These are phyloP conservation scores for Coilia nasus DNA, from an alignment of 2,797 vertebrate species.

Conservation along the genomic window DNA sequence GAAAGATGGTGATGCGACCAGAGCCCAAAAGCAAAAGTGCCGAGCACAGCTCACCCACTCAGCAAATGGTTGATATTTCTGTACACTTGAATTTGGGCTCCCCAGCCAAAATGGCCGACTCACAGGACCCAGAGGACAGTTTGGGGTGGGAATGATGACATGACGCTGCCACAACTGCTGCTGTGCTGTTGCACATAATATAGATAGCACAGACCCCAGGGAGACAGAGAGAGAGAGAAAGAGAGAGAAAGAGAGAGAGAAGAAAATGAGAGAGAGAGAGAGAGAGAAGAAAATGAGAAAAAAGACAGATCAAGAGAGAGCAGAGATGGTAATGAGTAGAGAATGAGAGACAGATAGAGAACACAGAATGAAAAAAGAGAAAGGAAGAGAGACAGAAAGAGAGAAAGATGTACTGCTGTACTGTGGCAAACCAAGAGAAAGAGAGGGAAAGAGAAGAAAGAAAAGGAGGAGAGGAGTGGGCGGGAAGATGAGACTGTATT, in stretches of 20 bases:
- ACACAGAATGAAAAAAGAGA: neutral
- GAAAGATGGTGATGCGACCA: neutral
- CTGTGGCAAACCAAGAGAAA: neutral
- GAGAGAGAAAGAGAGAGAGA: no score
- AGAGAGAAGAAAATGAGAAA: no score
- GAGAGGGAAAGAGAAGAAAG: neutral
- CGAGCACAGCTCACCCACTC: conserved; percentile 6
- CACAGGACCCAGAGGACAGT: neutral
- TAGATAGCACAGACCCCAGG: neutral
- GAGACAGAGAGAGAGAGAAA: no score
- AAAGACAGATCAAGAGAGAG: no score
- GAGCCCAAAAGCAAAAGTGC: neutral
- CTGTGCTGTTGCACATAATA: neutral
- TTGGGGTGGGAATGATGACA: conserved; percentile 2
- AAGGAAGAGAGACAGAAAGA: neutral
- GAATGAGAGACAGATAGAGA: no score
- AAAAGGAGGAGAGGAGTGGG: neutral
- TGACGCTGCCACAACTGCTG: neutral
- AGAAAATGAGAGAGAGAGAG: no score
- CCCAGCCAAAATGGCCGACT: conserved; percentile 12
- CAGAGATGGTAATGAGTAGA: no score
- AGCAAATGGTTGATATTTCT: conserved; percentile 22
- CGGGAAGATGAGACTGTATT: neutral
- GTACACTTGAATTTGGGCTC: neutral
- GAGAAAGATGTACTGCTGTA: neutral